Evolutionary conservation across 2,888 invertebrate genomes (phyloP), one percentile per base, ranked within the genome.

Genomic region (Dicyrtomina minuta): DNA sequence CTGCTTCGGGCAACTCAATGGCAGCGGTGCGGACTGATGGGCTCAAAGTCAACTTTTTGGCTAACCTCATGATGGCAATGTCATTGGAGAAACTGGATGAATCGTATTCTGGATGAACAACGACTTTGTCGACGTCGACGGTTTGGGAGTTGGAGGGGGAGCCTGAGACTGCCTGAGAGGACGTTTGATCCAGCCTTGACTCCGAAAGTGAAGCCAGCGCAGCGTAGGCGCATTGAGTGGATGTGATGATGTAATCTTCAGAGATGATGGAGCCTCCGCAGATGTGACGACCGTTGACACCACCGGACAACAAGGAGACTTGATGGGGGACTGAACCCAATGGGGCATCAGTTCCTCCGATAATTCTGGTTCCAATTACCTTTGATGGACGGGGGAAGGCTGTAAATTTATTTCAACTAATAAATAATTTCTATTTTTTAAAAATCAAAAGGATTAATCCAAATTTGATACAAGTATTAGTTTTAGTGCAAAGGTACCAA

Each of bases 261-360:
- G 49, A 20, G 26, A 53, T 17, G 55, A 69, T 69, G 24, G 69
- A 69, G 10, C 69, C 69, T 20, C 69, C 69, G 43, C 69, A 69
- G 62, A 64, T 53, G 39, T 69, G 69, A 41, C 61, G 8, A 39
- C 26, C n/a, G n/a, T n/a, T n/a, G n/a, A n/a, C n/a, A n/a, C n/a
- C 41, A 27, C 15, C n/a, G 24, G 33, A 56, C 20, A 51, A n/a
- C 12, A 69, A 17, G 27, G 64, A 56, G 51, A 69, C 46, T 44
- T 69, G 69, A 27, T 69, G 58, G 13, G 69, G 69, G 22, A 56
- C 49, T 24, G 27, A 10, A 33, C 58, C 58, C 1, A 24, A 8
- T 4, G 33, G 8, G 8, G 64, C 64, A 15, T 26, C 41, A 1
- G 43, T 20, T 4, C 69, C 69, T 26, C 69, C 69, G 15, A 69